Evolutionary conservation across 2,888 invertebrate genomes (phyloP), one percentile per base, ranked within the genome.

Genomic region (Volucella zonaria): DNA sequence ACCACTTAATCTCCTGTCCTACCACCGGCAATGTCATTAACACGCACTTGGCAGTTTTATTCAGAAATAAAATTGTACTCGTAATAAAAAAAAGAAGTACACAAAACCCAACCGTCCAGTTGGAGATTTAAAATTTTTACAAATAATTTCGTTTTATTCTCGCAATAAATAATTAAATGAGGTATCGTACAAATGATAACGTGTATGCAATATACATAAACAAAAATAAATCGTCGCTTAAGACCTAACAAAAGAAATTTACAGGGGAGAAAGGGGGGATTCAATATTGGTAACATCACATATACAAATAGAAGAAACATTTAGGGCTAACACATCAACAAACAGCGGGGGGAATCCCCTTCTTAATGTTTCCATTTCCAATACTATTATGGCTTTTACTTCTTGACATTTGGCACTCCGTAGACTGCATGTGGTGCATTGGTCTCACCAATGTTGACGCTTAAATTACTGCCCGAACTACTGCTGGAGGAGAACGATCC

Each of bases 401-500:
- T 61, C 80, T 87, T 88, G 61, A 88, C 82, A 64, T 86, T 85
- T 59, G 88, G 88, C 43, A 88, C 88, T 58, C 89, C 89, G 45
- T 88, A 88, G 42, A 87, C 79, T 45, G 87, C 81, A 52, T 88
- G 87, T 10, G 71, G 87, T 38, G 70, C 31, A n/a, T 61, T 70
- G 54, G 52, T 56, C 8, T 82, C 86, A 43, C 56, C 77, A 58
- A 61, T 67, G 59, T 74, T 79, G 40, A 66, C 47, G 9, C 49
- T 66, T 11, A 15, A 61, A 47, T 61, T 67, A 18, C 67, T 71
- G 2, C 62, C 47, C n/a, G 51, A 73, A 11, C 70, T 64, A 43
- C 66, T 70, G 56, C 74, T 18, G n/a, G 66, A 67, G 14, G 64
- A 47, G 14, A 62, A 70, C 11, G 78, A 47, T 12, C 61, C 58